Evolutionary conservation across 2,797 vertebrate species (phyloP).

Genomic region (Halcyon chelicuti): DNA sequence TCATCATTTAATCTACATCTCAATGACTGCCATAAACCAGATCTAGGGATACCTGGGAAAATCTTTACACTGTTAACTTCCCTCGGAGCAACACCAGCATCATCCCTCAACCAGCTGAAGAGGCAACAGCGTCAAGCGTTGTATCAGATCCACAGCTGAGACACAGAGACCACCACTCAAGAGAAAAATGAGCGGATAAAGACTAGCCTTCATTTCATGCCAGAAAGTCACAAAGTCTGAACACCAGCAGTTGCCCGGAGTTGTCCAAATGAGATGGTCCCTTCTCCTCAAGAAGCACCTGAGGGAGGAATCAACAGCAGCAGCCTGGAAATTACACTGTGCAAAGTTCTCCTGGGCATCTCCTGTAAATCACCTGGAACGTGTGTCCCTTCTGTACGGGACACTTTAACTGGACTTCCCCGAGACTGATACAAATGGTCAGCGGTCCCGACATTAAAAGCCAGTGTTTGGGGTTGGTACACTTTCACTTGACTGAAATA

Average conservation of each 20-base stretch:
- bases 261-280: background rate
- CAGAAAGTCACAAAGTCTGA: background rate
- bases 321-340: background rate
- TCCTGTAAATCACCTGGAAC: background rate
- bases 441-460: background rate
- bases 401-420: background rate
- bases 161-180: background rate
- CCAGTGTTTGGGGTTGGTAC: background rate
- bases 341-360: background rate
- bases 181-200: background rate
- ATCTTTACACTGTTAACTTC: background rate
- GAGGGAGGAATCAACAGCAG: background rate
- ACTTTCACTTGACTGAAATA: background rate
- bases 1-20: background rate
- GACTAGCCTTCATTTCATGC: background rate
- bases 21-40: background rate
- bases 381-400: rapidly evolving
- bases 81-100: background rate
- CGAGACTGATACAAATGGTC: background rate
- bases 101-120: background rate
- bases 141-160: background rate
- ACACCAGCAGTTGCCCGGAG: background rate
- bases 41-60: background rate
- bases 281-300: background rate
- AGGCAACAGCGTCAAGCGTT: background rate